Evolutionary conservation across 2,797 vertebrate genomes (phyloP).

Genomic region (Passerculus sandwichensis): DNA sequence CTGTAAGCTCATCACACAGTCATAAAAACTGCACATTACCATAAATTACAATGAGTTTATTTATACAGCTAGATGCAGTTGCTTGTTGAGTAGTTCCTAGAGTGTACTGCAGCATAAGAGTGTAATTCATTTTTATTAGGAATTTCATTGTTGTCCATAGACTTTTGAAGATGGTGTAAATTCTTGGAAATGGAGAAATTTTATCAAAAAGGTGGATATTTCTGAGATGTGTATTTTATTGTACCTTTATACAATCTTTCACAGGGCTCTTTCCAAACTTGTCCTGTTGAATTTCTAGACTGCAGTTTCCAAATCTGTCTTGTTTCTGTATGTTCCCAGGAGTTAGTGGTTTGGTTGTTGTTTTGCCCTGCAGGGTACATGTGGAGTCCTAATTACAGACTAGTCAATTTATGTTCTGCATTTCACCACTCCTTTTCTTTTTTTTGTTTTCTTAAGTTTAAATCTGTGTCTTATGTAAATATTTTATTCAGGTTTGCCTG

Average conservation of each 20-base stretch:
- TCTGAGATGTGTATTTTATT: background rate
- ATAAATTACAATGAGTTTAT: background rate
- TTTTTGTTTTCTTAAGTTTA: background rate
- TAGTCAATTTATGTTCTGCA: background rate
- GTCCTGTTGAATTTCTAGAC: background rate
- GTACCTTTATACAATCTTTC: background rate
- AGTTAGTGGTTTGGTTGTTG: background rate
- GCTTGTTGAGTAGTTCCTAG: background rate
- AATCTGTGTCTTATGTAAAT: background rate
- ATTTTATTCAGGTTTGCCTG: background rate
- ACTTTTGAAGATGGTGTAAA: background rate
- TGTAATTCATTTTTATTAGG: background rate
- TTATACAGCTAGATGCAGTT: background rate
- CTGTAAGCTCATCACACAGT: background rate
- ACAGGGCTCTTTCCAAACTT: background rate
- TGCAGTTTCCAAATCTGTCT: background rate
- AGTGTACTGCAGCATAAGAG: background rate
- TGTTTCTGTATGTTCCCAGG: background rate
- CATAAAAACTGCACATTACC: background rate
- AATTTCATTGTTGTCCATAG: background rate
- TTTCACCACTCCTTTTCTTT: background rate
- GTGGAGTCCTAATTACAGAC: constrained; percentile 11
- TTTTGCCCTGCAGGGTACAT: background rate
- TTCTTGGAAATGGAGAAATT: background rate
- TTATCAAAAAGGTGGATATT: background rate